phyloP scores from a whole-genome alignment of 2,797 vertebrate genomes.

The Pangasius mekongensis region DNA sequence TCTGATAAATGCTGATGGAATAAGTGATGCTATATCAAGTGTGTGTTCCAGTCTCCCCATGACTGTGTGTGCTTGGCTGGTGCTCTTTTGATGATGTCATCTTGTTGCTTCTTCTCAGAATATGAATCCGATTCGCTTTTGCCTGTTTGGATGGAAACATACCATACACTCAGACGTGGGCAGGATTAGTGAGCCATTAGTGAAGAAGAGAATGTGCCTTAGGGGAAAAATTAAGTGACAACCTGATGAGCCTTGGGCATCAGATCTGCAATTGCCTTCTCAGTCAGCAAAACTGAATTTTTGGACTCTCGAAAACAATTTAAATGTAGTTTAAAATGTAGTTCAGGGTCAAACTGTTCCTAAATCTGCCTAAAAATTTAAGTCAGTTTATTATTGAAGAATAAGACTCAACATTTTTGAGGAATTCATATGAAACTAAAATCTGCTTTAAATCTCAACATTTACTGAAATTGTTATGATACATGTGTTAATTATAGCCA shows the following conservation, averaged over 20 bases:
- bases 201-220: background rate
- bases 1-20: slow-evolving; percentile 9
- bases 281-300: background rate
- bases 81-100: background rate
- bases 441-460: too few relatives aligned
- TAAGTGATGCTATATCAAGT: background rate
- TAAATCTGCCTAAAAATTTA: too few relatives aligned
- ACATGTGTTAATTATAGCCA: too few relatives aligned
- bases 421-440: too few relatives aligned
- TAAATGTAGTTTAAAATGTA: too few relatives aligned
- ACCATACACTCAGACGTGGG: background rate
- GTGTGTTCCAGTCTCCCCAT: background rate
- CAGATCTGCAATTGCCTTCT: background rate
- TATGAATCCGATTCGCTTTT: background rate
- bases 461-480: too few relatives aligned
- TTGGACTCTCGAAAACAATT: too few relatives aligned
- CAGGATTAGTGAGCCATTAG: background rate
- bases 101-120: background rate
- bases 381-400: too few relatives aligned
- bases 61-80: background rate
- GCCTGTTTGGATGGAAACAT: slow-evolving; percentile 15
- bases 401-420: too few relatives aligned
- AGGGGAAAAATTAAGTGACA: slow-evolving; percentile 13
- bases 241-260: slow-evolving; percentile 7
- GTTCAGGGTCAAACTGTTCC: background rate